Evolutionary conservation across 2,797 vertebrate species (phyloP).

Genomic region (Cetoscarus ocellatus): DNA sequence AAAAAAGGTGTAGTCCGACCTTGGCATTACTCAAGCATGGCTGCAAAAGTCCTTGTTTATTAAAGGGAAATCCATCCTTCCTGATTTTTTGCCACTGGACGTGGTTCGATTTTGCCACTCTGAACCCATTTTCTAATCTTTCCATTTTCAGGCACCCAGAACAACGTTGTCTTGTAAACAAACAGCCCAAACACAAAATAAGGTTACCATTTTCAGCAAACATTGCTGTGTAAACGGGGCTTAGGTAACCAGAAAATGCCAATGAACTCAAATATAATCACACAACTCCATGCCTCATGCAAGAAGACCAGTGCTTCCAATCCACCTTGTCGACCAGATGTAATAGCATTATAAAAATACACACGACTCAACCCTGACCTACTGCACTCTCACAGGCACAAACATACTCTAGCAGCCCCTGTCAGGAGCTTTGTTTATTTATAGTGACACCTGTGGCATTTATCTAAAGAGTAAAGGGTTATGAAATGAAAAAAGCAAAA

Average conservation of each 20-base stretch:
- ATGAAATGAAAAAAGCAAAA: constrained; percentile 30
- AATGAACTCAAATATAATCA: constrained; percentile 46
- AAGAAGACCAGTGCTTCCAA: constrained; percentile 60
- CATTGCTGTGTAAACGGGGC: not conserved
- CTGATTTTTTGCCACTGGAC: too few species aligned
- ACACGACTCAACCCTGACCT: constrained; percentile 30
- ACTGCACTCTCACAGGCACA: constrained; percentile 33
- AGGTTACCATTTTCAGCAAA: too few species aligned
- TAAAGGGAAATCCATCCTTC: too few species aligned
- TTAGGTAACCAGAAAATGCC: constrained; percentile 26
- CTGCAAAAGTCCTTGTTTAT: too few species aligned
- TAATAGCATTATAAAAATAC: constrained; percentile 42
- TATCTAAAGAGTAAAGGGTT: constrained; percentile 52
- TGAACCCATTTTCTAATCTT: too few species aligned
- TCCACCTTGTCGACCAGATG: constrained; percentile 39
- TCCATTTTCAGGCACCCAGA: too few species aligned
- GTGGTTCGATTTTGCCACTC: too few species aligned
- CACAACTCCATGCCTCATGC: constrained; percentile 62
- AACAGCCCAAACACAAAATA: too few species aligned
- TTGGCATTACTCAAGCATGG: too few species aligned
- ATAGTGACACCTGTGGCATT: constrained; percentile 51
- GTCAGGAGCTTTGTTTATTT: constrained; percentile 50
- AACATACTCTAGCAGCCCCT: constrained; percentile 39
- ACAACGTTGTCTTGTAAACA: too few species aligned
- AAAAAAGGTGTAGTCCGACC: too few species aligned